Conservation (phyloP, 2,113 vertebrate species). For the Alaudala cheleensis region DNA sequence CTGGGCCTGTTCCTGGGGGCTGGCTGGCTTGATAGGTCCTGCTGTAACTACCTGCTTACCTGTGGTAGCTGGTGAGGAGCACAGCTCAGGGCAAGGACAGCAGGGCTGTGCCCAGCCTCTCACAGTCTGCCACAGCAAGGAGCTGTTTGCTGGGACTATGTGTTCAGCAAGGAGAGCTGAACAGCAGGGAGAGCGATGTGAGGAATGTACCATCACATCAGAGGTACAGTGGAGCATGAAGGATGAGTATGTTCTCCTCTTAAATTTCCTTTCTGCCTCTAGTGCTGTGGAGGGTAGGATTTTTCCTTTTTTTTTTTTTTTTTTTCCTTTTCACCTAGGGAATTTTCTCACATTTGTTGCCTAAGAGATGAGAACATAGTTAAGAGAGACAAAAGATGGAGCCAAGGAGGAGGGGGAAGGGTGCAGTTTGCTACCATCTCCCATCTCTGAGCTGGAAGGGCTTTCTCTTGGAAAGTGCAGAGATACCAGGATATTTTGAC, state of each 20-base stretch:
- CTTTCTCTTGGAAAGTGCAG: background rate
- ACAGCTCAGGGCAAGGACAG: background rate
- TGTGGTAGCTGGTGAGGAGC: background rate
- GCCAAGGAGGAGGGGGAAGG: background rate
- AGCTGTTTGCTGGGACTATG: background rate
- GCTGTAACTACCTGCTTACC: background rate
- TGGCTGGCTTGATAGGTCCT: background rate
- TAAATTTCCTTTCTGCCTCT: background rate
- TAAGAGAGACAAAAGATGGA: background rate
- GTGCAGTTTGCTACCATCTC: background rate
- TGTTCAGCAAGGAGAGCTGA: background rate
- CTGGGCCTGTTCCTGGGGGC: background rate
- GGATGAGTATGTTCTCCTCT: fast-evolving
- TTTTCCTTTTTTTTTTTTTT: background rate
- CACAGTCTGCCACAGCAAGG: background rate
- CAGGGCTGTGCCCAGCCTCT: background rate
- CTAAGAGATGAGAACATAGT: background rate
- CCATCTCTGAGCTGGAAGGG: too few relatives aligned
- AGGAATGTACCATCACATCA: background rate
- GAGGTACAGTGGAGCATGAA: background rate
- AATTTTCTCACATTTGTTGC: background rate
- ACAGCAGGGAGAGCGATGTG: background rate
- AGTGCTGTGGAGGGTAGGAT: background rate
- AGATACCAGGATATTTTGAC: background rate
- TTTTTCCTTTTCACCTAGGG: background rate